Conservation (phyloP, 2,888 invertebrate species). For the Liposcelis brunnea region DNA sequence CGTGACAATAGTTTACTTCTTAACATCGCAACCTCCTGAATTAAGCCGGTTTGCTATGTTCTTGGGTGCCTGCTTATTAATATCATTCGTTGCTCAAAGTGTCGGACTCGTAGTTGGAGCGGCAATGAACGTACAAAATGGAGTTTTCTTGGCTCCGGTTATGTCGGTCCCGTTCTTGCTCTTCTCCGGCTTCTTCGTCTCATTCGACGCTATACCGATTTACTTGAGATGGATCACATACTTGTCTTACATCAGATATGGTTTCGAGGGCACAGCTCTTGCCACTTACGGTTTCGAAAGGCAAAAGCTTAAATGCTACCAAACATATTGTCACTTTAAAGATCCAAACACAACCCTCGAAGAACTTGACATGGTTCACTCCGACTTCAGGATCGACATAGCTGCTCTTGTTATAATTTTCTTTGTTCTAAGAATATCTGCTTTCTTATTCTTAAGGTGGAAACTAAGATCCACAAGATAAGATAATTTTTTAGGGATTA, state of each 20-base stretch:
- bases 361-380: constrained; percentile 69
- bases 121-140: constrained; percentile 87
- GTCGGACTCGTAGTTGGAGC: constrained; percentile 90
- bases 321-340: constrained; percentile 75
- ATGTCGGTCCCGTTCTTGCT: constrained; percentile 92
- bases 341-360: constrained; percentile 64
- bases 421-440: constrained; percentile 58
- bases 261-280: constrained; percentile 86
- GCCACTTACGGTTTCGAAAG: constrained; percentile 79
- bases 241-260: constrained; percentile 84
- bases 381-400: constrained; percentile 62
- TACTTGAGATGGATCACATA: constrained; percentile 93
- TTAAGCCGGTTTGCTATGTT: constrained; percentile 74
- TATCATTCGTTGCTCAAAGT: constrained; percentile 89
- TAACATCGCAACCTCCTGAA: constrained; percentile 85
- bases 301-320: constrained; percentile 61
- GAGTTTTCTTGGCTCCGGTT: constrained; percentile 89
- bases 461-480: constrained; percentile 67
- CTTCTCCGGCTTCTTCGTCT: constrained; percentile 94
- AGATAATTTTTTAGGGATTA: constrained; percentile 17
- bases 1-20: constrained; percentile 81
- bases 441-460: constrained; percentile 74
- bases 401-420: constrained; percentile 64
- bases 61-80: constrained; percentile 68
- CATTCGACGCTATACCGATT: constrained; percentile 86